Evolutionary conservation across 2,113 vertebrate genomes (phyloP), one percentile per base, ranked within the genome.

Genomic region (Aphyosemion australe): DNA sequence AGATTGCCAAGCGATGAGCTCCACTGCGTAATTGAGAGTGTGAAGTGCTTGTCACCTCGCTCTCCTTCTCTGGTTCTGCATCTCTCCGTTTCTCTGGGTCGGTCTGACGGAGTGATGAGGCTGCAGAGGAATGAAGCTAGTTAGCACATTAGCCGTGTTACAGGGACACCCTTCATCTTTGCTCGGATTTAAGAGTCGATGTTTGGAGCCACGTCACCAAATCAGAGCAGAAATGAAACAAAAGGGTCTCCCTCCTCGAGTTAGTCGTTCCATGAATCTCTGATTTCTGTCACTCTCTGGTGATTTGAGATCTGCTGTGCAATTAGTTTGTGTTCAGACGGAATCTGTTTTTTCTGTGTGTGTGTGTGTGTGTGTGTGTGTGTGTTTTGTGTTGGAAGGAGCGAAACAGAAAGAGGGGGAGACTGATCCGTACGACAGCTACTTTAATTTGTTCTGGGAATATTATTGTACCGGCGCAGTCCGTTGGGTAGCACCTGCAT

Each of bases 1-100:
- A 98, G 96, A 97, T 98, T 97, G 96, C 95, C 96, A 96, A 97
- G 95, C 95, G 95, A 97, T 96, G 96, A 95, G 96, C 93, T 95
- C 94, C 95, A 94, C 95, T 95, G 95, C 94, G 94, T 96, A 96
- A 96, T 94, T 96, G 95, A 96, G 95, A 95, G 96, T 95, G 95
- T 95, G 94, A 95, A 94, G 94, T 91, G 92, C 74, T 76, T 76
- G 73, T 84, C 81, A 70, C 74, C 80, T 83, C 84, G 77, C 76
- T 57, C 55, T 74, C 75, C 34, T 45, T 79, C 72, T 78, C 54
- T 74, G 56, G 59, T 21, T 71, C 60, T 69, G 65, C 69, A 37
- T 73, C 65, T 74, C 61, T 68, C 69, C 70, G 68, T 70, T 70
- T 76, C 74, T 55, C 68, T 49, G 75, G 64, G 57, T 86, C 65